Conservation (phyloP, 2,797 vertebrate genomes). For the Anguilla anguilla region DNA sequence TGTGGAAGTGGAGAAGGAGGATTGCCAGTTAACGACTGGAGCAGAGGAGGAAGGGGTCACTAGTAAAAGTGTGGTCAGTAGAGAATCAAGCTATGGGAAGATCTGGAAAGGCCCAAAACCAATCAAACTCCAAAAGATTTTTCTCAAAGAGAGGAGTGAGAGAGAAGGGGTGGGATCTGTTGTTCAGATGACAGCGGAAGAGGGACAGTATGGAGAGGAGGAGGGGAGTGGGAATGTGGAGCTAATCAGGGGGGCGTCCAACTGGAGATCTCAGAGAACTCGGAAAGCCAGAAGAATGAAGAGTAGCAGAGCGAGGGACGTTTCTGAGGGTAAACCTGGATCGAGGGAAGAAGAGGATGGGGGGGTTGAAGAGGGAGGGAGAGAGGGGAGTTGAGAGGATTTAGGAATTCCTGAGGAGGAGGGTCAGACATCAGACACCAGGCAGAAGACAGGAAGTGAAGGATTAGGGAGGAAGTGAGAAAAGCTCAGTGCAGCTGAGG, state of each 20-base stretch:
- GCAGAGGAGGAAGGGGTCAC: slow-evolving; percentile 1
- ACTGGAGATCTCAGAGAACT: slow-evolving; percentile 59
- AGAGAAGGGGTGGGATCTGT: slow-evolving; percentile 25
- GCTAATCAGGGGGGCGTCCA: not conserved
- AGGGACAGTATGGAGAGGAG: not conserved
- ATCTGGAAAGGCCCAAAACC: slow-evolving; percentile 15
- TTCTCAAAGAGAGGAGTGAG: slow-evolving; percentile 36
- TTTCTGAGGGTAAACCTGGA: not conserved
- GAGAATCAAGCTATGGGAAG: slow-evolving; percentile 28
- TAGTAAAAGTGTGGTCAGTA: slow-evolving; percentile 25
- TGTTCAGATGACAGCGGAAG: slow-evolving; percentile 24
- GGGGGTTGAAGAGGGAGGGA: not conserved
- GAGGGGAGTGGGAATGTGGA: not conserved
- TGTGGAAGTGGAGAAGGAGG: not conserved
- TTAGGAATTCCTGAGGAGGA: not conserved
- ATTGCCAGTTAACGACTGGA: not conserved
- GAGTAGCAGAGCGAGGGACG: slow-evolving; percentile 43
- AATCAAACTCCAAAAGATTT: not conserved
- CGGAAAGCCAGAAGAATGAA: slow-evolving; percentile 57
- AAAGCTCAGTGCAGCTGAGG: not conserved
- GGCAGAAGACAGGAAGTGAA: not conserved
- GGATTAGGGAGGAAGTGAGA: not conserved
- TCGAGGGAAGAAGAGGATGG: not conserved
- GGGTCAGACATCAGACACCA: not conserved
- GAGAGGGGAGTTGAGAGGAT: not conserved